A percentile compares a stretch with the other conserved stretches of the same genome.
phyloP scores from a whole-genome alignment of 2,888 invertebrate species.

The Drosophila meridionalis region DNA sequence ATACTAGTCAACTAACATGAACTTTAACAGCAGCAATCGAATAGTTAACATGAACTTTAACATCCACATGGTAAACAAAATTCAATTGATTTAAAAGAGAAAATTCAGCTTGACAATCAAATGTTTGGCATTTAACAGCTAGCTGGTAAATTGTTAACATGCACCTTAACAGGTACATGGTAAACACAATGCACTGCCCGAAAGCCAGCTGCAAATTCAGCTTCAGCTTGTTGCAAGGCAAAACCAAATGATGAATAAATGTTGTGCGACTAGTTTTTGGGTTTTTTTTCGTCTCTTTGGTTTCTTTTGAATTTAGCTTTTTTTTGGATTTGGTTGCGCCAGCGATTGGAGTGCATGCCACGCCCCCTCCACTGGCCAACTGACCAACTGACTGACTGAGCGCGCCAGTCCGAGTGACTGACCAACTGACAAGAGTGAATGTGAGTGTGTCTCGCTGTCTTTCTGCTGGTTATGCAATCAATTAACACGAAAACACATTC shows the following conservation, averaged over 20 bases:
- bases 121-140: neutral
- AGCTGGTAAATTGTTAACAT: conserved; percentile 2
- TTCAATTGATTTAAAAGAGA: neutral
- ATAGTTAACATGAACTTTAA: neutral
- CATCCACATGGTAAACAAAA: neutral
- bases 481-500: conserved; percentile 69
- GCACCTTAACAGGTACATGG: conserved; percentile 1
- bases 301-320: neutral
- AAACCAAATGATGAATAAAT: conserved; percentile 60
- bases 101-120: neutral
- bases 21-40: neutral
- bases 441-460: conserved; percentile 34
- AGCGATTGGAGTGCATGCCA: conserved; percentile 24
- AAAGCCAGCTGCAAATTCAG: conserved; percentile 2
- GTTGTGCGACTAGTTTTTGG: conserved; percentile 67
- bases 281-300: neutral
- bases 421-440: conserved; percentile 33
- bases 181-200: conserved; percentile 18
- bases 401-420: conserved; percentile 28
- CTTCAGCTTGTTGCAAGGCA: conserved; percentile 20
- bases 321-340: conserved; percentile 40
- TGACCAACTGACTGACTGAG: conserved; percentile 25
- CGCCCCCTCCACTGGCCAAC: conserved; percentile 10
- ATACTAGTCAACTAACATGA: neutral
- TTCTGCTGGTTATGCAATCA: conserved; percentile 72